Evolutionary conservation across 2,888 invertebrate genomes (phyloP), one percentile per base, ranked within the genome.

Genomic region (Drosophila tanythrix): DNA sequence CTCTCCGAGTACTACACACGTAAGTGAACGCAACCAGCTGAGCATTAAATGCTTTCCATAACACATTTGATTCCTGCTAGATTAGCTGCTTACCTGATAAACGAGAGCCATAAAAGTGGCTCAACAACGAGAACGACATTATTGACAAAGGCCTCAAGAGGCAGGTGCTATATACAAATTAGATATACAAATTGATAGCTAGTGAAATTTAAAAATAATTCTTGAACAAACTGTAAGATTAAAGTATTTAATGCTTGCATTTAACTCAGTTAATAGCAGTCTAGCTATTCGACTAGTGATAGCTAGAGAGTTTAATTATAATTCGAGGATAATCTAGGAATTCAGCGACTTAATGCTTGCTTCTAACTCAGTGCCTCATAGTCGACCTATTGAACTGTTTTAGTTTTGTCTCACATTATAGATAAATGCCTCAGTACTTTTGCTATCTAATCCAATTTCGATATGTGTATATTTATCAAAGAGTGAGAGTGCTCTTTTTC

Each of bases 1-100:
- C 78, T 92, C 38, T 27, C 72, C 0, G 92, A 93, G 29, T 92
- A 92, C 70, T 92, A 92, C 63, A 66, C 72, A 65, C 84, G 92
- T 92, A 69, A 88, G 91, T 91, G 35, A 31, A 52, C 18, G 3
- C 29, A n/a, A 10, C 5, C 31, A 48, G 33, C 25, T 31, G 4
- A 27, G 13, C 8, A 13, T 10, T 27, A n/a, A 25, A 52, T 31
- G 31, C 6, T 51, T 11, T 13, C 29, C 18, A 51, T 29, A 43
- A 31, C 21, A 43, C 11, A 25, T 31, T 21, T 15, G 10, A 10
- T 29, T 15, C 40, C 21, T 40, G 29, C n/a, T 8, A 4, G 57
- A 57, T 29, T 36, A 15, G 29, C 5, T 5, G 1, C 13, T 21
- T 29, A 56, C 0, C 40, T 15, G 29, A 40, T 21, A 21, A 21